Evolutionary conservation across 2,888 invertebrate genomes (phyloP), one percentile per base, ranked within the genome.

Genomic region (Hedya salicella): DNA sequence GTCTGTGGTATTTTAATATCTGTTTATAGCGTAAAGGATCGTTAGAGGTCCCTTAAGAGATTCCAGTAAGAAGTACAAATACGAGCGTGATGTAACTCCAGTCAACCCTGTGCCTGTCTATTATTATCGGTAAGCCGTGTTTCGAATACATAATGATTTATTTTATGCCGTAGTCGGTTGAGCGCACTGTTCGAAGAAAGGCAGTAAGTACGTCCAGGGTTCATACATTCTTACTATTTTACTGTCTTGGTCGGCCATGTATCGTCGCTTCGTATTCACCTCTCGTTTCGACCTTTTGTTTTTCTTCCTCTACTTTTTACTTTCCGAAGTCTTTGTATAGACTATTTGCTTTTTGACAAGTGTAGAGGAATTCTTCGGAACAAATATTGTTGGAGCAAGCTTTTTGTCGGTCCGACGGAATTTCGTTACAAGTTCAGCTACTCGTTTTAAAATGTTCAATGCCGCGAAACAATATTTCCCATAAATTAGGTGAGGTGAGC

Each of bases 321-420:
- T 79, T 79, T 80, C 74, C 78, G 71, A 78, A 74, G 73, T 83
- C 87, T 85, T 88, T 88, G 88, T 87, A 79, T 77, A 75, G 82
- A 80, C 81, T 89, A 82, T 91, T 91, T 91, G 87, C 84, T 88
- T 83, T 89, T 82, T 82, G 88, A 87, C 89, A 87, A 87, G 89
- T 88, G 87, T 82, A 75, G 71, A 71, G 84, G 87, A 83, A 87
- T 88, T 80, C 82, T 76, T 77, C 73, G 82, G 81, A 80, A 85
- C 87, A 88, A 89, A 88, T 80, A 86, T 81, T 77, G 78, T 69
- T 77, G 85, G 84, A 80, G 84, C 74, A 59, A 62, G 66, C 75
- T 82, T 81, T 79, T 81, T 80, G 81, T 82, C 75, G 74, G 73
- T 74, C 67, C 60, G 61, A 25, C 13, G n/a, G 3, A 40, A n/a